Base-by-base conservation (phyloP, 2,113 vertebrate genomes). In the Serilophus lunatus region DNA sequence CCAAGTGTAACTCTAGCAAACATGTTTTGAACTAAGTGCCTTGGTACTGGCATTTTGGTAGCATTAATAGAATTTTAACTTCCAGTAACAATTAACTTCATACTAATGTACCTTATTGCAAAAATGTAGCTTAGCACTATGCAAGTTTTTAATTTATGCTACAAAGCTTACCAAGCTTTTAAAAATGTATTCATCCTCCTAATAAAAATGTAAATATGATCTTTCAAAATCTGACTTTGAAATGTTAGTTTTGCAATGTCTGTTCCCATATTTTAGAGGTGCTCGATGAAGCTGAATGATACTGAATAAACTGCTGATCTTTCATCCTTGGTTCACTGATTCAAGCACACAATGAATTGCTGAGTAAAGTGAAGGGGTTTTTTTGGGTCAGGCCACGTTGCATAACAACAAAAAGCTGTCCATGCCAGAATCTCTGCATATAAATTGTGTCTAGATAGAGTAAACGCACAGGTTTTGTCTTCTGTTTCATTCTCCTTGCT, bases 311-410 rank as follows among this genome's bases (percentile, higher is more conserved):
- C 49, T 93, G 94, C 94, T 96, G 92, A 94, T 88, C 53, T 78
- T 87, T 83, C 76, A 33, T 93, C 64, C 88, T 81, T 81, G 85
- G 68, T 95, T 96, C 96, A 96, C 60, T 96, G 90, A 81, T 83
- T 96, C 51, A 64, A 93, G 72, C 26, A 28, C 31, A 64, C 10
- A 72, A 56, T 33, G 44, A 88, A 78, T 31, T 94, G 88, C 88
- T 97, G 94, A 95, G 87, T 91, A 80, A 90, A 92, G 35, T 8
- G 18, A 83, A 74, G 53, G 16, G 4, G n/a, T n/a, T 51, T 93
- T 88, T 94, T 95, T 44, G 88, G 90, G 87, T 92, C 82, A 45
- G 88, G n/a, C 36, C 33, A 54, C 16, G n/a, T 94, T 95, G 68
- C 69, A 57, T 95, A 97, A 96, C 51, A 80, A 50, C 3, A 2